phyloP scores from a whole-genome alignment of 2,888 invertebrate species.

The Spialia ferax region DNA sequence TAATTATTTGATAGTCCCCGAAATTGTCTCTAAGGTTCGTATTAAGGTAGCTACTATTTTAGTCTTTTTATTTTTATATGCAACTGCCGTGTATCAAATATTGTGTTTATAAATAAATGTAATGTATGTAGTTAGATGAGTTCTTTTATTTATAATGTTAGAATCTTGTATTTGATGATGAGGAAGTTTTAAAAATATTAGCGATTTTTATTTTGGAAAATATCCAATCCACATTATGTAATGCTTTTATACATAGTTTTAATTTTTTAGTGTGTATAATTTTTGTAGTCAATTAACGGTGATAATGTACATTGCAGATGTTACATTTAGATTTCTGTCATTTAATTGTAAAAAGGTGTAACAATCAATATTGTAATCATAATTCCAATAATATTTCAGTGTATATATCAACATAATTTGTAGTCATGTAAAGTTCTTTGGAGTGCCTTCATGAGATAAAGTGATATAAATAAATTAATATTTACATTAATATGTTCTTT shows the following conservation, averaged over 20 bases:
- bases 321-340: not conserved
- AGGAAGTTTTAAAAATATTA: not conserved
- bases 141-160: not conserved
- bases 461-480: not conserved
- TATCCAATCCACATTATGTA: not conserved
- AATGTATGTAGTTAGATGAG: not conserved
- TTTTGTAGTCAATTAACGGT: not conserved
- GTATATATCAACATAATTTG: not conserved
- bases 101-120: constrained; percentile 8
- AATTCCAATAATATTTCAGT: constrained; percentile 1
- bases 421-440: not conserved
- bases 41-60: constrained; percentile 20
- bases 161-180: not conserved
- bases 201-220: not conserved
- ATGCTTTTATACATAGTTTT: not conserved
- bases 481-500: not conserved
- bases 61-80: constrained; percentile 7
- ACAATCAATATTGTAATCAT: not conserved
- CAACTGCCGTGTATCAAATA: constrained; percentile 1
- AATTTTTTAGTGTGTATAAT: too few relatives aligned
- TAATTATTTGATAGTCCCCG: not conserved
- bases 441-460: constrained; percentile 3
- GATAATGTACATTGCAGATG: too few relatives aligned
- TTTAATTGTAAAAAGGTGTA: not conserved
- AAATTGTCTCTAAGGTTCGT: not conserved